Evolutionary conservation across 2,113 vertebrate genomes (phyloP).

Genomic region (Odontophorus gujanensis): DNA sequence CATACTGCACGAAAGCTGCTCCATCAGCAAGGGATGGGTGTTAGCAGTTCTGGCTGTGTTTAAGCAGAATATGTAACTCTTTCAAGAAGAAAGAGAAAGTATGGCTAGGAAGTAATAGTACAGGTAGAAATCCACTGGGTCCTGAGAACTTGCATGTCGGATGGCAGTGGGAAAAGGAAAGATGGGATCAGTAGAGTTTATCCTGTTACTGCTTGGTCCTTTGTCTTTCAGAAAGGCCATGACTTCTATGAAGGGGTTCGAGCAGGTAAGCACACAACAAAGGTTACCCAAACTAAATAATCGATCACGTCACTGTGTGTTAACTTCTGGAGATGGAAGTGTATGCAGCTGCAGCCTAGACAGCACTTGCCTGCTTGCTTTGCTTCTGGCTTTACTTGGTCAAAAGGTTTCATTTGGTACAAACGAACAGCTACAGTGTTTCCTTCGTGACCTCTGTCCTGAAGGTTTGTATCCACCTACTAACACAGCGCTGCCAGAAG

Average conservation of each 20-base stretch:
- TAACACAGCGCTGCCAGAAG: background rate
- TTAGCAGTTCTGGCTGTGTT: background rate
- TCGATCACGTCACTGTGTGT: background rate
- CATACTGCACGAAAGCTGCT: background rate
- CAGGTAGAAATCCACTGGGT: background rate
- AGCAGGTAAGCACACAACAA: slow-evolving; percentile 82
- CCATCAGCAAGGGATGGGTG: background rate
- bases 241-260: slow-evolving; percentile 95
- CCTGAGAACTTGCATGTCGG: background rate
- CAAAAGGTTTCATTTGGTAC: background rate
- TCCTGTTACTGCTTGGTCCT: background rate
- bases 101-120: background rate
- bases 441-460: background rate
- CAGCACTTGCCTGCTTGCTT: background rate
- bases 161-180: background rate
- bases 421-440: background rate
- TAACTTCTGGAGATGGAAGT: background rate
- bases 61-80: background rate
- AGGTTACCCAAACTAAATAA: background rate
- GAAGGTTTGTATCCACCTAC: background rate
- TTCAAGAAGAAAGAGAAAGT: background rate
- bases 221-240: slow-evolving; percentile 83
- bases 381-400: background rate
- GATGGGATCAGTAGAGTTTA: background rate
- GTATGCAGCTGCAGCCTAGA: background rate